These are phyloP conservation scores for Pheosia gnoma DNA, from an alignment of 2,888 invertebrate species.

Conservation along the genomic window DNA sequence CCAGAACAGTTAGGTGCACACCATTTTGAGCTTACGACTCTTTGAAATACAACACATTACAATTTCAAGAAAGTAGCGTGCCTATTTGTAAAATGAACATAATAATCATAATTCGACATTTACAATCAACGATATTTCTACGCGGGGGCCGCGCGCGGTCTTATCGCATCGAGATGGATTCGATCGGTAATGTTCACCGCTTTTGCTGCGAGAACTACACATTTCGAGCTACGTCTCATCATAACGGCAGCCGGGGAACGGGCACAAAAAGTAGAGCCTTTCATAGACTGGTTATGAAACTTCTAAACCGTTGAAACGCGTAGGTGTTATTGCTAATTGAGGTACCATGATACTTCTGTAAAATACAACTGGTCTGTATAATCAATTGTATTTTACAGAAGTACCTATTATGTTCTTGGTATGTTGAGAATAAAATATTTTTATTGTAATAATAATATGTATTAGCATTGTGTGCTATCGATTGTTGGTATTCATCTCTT, in stretches of 20 bases:
- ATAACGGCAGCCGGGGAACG: constrained; percentile 33
- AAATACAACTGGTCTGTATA: neutral
- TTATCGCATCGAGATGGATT: constrained; percentile 49
- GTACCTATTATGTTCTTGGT: neutral
- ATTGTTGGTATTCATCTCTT: too few species aligned
- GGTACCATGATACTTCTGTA: neutral
- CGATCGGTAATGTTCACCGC: constrained; percentile 50
- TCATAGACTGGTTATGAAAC: constrained; percentile 27
- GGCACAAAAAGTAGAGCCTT: constrained; percentile 19
- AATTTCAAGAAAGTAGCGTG: neutral
- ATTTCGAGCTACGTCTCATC: constrained; percentile 32
- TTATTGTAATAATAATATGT: neutral
- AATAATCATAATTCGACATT: neutral
- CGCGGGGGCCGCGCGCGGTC: constrained; percentile 30
- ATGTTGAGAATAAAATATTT: neutral
- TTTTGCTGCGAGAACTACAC: constrained; percentile 33
- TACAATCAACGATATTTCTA: neutral
- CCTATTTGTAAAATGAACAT: too few species aligned
- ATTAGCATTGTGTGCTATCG: too few species aligned
- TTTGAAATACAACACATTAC: neutral
- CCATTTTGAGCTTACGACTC: neutral
- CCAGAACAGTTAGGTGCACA: constrained; percentile 14
- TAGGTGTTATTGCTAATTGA: constrained; percentile 21
- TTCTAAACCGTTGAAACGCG: constrained; percentile 14
- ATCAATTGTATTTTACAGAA: neutral